Conservation (phyloP, 2,888 invertebrate species). For the Griposia aprilina region DNA sequence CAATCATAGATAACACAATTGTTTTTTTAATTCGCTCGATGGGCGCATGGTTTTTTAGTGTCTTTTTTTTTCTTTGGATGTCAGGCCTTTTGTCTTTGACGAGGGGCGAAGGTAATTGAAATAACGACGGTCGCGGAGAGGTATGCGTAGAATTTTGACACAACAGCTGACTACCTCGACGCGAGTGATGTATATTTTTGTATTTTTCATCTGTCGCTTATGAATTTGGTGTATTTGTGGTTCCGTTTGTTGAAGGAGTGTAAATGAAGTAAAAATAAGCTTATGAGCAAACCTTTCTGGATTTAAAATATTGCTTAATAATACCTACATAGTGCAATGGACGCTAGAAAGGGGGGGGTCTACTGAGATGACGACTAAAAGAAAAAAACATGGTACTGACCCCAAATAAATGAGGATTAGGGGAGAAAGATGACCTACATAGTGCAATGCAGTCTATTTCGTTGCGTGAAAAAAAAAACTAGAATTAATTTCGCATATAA, state of each 20-base stretch:
- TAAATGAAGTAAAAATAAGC: neutral
- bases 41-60: constrained; percentile 77
- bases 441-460: neutral
- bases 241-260: neutral
- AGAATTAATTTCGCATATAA: no score
- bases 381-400: neutral
- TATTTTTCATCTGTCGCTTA: constrained; percentile 66
- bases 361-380: neutral
- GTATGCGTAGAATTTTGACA: constrained; percentile 88
- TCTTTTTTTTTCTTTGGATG: constrained; percentile 78
- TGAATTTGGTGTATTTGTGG: constrained; percentile 55
- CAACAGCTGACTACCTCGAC: constrained; percentile 84
- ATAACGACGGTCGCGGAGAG: constrained; percentile 87
- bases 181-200: constrained; percentile 62
- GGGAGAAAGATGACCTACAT: neutral
- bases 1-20: constrained; percentile 89
- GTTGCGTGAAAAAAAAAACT: neutral
- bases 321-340: neutral
- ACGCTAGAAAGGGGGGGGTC: neutral
- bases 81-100: constrained; percentile 90
- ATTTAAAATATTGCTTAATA: neutral
- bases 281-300: neutral
- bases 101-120: constrained; percentile 89
- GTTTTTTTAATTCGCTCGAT: constrained; percentile 78
- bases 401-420: neutral